These are phyloP conservation scores for Drosophila bocqueti DNA, from an alignment of 1,140 invertebrate genomes.

Conservation along the genomic window DNA sequence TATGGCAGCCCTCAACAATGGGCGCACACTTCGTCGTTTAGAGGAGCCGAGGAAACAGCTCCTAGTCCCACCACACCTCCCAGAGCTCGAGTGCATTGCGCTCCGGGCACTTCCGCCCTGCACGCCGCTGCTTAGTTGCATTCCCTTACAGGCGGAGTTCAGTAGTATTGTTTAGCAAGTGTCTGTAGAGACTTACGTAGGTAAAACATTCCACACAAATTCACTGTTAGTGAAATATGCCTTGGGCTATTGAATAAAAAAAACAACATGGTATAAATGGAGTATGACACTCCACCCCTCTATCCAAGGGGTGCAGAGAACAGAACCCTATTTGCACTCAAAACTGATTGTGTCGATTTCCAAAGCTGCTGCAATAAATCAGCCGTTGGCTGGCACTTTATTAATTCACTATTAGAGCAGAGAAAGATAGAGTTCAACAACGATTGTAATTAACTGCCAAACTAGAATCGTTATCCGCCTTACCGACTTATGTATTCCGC, in stretches of 20 bases:
- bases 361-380: constrained; percentile 62
- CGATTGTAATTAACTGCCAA: constrained; percentile 79
- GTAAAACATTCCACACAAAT: background rate
- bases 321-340: constrained; percentile 27
- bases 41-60: constrained; percentile 24
- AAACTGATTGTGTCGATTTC: constrained; percentile 51
- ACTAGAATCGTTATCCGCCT: constrained; percentile 56
- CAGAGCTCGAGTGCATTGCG: constrained; percentile 58
- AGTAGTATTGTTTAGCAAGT: constrained; percentile 3
- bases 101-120: constrained; percentile 14
- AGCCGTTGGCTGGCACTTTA: constrained; percentile 62
- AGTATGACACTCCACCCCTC: background rate
- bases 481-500: constrained; percentile 20
- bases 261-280: background rate
- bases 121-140: constrained; percentile 15
- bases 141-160: background rate
- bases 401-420: constrained; percentile 73
- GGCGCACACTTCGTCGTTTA: constrained; percentile 64
- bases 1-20: constrained; percentile 75
- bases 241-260: background rate
- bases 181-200: background rate
- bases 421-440: constrained; percentile 36
- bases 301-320: background rate
- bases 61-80: constrained; percentile 1
- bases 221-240: background rate